Conservation (phyloP, 2,888 invertebrate genomes). For the Hetaerina titia region DNA sequence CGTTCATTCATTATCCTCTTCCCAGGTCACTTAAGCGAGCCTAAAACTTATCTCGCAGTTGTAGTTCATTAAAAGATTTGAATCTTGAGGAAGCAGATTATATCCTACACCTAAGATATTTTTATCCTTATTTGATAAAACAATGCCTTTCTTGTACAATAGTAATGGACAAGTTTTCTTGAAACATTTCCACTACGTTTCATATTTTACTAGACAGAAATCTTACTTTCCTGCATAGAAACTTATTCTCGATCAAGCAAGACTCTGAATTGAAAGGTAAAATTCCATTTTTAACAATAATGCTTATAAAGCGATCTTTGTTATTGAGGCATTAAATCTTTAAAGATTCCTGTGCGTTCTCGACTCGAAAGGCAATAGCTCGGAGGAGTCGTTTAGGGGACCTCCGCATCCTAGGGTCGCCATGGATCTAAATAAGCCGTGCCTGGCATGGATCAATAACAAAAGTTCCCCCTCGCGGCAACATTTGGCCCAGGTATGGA, state of each 20-base stretch:
- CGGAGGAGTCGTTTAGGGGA: not conserved
- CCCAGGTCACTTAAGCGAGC: not conserved
- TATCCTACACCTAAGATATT: no score
- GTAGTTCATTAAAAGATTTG: no score
- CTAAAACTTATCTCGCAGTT: not conserved
- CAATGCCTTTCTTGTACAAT: no score
- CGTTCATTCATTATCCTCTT: not conserved
- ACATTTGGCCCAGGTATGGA: conserved; percentile 35
- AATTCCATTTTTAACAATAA: no score
- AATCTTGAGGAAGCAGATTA: no score
- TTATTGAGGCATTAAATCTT: not conserved
- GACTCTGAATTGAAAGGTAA: no score
- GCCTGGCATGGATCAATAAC: conserved; percentile 27
- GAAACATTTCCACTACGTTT: no score
- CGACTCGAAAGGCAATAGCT: not conserved
- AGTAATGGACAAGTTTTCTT: no score
- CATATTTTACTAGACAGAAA: no score
- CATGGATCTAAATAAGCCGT: conserved; percentile 35
- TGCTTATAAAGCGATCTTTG: not conserved
- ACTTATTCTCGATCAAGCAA: no score
- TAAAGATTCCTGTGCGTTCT: not conserved
- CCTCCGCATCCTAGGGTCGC: conserved; percentile 13
- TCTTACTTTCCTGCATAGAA: no score
- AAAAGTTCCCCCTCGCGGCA: conserved; percentile 9
- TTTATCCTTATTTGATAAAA: no score